A percentile compares a stretch with the other conserved stretches of the same genome.
These are phyloP conservation scores for Cryptomyrus ogoouensis DNA, from an alignment of 2,113 vertebrate species.

Conservation along the genomic window DNA sequence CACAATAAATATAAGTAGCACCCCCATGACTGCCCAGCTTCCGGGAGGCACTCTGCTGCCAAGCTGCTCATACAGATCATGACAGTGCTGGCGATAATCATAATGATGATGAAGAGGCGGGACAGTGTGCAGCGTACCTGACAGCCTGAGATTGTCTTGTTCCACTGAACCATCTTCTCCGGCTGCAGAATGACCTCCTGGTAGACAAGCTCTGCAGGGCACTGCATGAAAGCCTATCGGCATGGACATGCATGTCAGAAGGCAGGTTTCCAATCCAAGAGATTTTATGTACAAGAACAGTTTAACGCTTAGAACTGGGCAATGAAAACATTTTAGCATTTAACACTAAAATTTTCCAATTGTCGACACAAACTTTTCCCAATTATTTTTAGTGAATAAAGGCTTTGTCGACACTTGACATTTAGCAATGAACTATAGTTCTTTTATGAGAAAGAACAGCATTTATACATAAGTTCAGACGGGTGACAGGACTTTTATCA, in stretches of 20 bases:
- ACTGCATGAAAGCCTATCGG: constrained; percentile 80
- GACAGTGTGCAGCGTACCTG: constrained; percentile 63
- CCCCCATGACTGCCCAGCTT: neutral
- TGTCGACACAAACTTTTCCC: too few relatives aligned
- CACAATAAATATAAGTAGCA: neutral
- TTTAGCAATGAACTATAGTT: too few relatives aligned
- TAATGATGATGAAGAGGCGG: neutral
- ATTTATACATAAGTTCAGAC: too few relatives aligned
- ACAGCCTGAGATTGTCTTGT: constrained; percentile 80
- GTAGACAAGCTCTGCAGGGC: constrained; percentile 82
- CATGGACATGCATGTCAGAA: constrained; percentile 9
- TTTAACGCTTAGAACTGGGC: too few relatives aligned
- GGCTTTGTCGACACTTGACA: too few relatives aligned
- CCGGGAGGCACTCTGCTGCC: neutral
- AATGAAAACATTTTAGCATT: too few relatives aligned
- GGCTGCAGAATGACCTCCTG: constrained; percentile 95
- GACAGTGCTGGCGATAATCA: neutral
- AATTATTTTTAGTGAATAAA: too few relatives aligned
- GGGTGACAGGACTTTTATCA: too few relatives aligned
- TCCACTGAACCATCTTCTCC: constrained; percentile 93
- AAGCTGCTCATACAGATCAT: neutral
- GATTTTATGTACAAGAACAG: too few relatives aligned
- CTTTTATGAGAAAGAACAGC: too few relatives aligned
- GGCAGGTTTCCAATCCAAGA: too few relatives aligned
- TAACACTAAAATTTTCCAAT: too few relatives aligned